phyloP scores from a whole-genome alignment of 92 coral and sea anemone species.

The Zoanthus solanderi region DNA sequence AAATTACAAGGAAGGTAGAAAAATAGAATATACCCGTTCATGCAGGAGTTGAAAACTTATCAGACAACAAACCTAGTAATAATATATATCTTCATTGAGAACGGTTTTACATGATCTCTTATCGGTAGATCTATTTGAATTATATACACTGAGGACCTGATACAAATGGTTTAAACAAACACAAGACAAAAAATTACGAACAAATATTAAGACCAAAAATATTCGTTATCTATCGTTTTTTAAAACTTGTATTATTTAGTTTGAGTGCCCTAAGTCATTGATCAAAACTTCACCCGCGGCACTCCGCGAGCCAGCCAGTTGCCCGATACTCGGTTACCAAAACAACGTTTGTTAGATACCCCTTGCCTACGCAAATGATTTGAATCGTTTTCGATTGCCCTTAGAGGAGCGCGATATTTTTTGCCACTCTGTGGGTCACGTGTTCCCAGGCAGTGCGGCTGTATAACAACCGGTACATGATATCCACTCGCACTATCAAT shows the following conservation, averaged over 20 bases:
- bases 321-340: background rate
- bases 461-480: slow-evolving; percentile 65
- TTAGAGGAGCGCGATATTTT: slow-evolving; percentile 24
- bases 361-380: slow-evolving; percentile 15
- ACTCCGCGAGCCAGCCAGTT: slow-evolving; percentile 27
- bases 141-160: too few species aligned
- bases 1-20: too few species aligned
- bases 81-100: too few species aligned
- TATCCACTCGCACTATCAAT: slow-evolving; percentile 77
- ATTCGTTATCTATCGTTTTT: background rate
- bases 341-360: slow-evolving; percentile 27
- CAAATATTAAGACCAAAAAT: background rate
- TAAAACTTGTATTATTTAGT: background rate
- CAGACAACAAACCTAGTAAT: too few species aligned
- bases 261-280: background rate
- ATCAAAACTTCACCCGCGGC: slow-evolving; percentile 38
- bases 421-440: background rate
- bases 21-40: too few species aligned
- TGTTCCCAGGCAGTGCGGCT: slow-evolving; percentile 27
- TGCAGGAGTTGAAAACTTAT: too few species aligned
- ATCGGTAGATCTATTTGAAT: too few species aligned
- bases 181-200: background rate
- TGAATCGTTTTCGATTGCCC: slow-evolving; percentile 25
- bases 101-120: too few species aligned
- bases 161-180: background rate